A percentile compares a stretch with the other conserved stretches of the same genome.
Evolutionary conservation across 2,113 vertebrate species (phyloP).

Genomic region (Eulemur rufifrons): DNA sequence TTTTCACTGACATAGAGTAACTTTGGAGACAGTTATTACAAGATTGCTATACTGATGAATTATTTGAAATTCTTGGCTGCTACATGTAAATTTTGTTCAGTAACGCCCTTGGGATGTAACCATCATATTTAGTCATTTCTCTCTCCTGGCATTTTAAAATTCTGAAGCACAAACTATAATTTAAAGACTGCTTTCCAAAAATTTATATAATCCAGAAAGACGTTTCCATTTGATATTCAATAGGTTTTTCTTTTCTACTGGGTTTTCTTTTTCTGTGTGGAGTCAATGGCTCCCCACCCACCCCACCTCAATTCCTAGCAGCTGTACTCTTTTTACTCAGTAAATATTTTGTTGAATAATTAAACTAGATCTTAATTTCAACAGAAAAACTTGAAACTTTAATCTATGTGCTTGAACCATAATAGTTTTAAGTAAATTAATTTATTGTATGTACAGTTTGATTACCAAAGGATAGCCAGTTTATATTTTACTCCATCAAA

Average conservation of each 20-base stretch:
- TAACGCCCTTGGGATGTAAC: background rate
- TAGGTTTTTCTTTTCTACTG: background rate
- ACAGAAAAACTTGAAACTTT: background rate
- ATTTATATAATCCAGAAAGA: background rate
- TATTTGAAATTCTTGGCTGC: slow-evolving; percentile 22
- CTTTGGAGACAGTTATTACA: background rate
- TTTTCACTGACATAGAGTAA: background rate
- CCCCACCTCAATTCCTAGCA: background rate
- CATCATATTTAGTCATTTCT: background rate
- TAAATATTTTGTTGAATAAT: background rate
- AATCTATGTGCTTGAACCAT: background rate
- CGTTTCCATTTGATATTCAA: background rate
- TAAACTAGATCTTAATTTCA: background rate
- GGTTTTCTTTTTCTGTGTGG: background rate
- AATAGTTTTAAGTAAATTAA: slow-evolving; percentile 2
- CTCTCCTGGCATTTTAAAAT: background rate
- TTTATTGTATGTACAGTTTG: background rate
- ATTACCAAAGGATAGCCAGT: background rate
- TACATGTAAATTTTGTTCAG: background rate
- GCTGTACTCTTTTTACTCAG: background rate
- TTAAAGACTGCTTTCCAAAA: slow-evolving; percentile 8
- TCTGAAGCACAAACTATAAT: slow-evolving; percentile 31
- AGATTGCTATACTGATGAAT: background rate
- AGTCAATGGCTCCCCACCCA: background rate
- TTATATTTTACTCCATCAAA: background rate